Base-by-base conservation (phyloP, 2,888 invertebrate genomes). In the Sphaeridia pumilis region DNA sequence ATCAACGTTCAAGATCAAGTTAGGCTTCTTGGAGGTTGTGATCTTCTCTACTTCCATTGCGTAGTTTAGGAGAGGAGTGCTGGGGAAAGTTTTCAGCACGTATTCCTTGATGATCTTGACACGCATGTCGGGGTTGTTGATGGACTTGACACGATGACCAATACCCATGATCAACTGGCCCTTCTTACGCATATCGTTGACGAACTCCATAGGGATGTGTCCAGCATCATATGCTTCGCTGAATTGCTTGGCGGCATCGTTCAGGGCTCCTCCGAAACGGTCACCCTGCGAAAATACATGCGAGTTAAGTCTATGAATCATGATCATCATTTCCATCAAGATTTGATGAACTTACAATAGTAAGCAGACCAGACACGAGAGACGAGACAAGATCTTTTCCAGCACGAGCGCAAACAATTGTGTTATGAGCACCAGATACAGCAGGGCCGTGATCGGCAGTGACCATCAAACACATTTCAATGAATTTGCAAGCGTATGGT, bases 81-180 rank as follows among this genome's bases (percentile, higher is more conserved):
- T 79, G 1, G 95, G 95, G 78, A 94, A 94, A 69, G 89, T 83
- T 54, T 90, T 82, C 72, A 89, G 77, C 21, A 94, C 95, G 72
- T 87, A 98, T 66, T 94, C 88, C 69, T 95, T 95, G 65, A 98
- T 82, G 61, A 97, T 89, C 67, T 92, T 90, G 2, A 98, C 98
- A 53, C 98, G 78, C 71, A 93, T 94, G 73, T 99, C 98, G 0
- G 98, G 98, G 73, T 99, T 99, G 74, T 98, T 98, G 65, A 98
- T 87, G 45, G 80, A 81, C 69, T 82, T 82, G 46, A 82, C 80
- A 53, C 81, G 79, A 74, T 98, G 98, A 0, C 98, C 98, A 66
- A 98, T 98, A 55, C 98, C 98, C 94, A 98, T 95, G 67, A 98
- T 98, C 25, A 97, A 82, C 69, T 94, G 84, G 0, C 98, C 98